These are phyloP conservation scores for Iphiclides podalirius DNA, from an alignment of 2,888 invertebrate species.

Conservation along the genomic window DNA sequence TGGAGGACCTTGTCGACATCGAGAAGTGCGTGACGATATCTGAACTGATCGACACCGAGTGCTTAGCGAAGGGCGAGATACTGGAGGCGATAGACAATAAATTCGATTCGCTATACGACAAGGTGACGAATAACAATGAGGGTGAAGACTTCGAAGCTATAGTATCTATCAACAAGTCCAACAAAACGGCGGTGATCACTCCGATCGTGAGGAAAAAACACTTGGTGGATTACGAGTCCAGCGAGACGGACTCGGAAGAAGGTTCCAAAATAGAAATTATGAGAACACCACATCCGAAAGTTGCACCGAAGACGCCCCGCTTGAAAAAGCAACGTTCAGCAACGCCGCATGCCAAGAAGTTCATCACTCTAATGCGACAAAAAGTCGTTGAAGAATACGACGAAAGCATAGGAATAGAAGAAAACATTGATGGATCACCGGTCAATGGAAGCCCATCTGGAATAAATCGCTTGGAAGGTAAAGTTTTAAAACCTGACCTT, in stretches of 20 bases:
- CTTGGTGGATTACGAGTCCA: conserved; percentile 67
- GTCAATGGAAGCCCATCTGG: conserved; percentile 27
- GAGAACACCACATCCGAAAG: conserved; percentile 48
- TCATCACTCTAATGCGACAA: conserved; percentile 50
- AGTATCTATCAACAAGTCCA: conserved; percentile 50
- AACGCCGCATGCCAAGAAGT: conserved; percentile 65
- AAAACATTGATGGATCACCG: conserved; percentile 37
- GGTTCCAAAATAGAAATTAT: conserved; percentile 31
- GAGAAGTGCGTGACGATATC: conserved; percentile 64
- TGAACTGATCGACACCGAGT: conserved; percentile 47
- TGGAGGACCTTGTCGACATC: conserved; percentile 60
- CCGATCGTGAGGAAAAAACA: conserved; percentile 57
- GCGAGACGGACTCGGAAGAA: conserved; percentile 52
- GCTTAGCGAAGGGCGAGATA: conserved; percentile 28
- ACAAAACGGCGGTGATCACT: conserved; percentile 66
- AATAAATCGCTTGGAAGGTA: conserved; percentile 17
- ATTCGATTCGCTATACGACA: conserved; percentile 62
- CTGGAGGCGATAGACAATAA: conserved; percentile 48
- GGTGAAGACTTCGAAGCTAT: conserved; percentile 54
- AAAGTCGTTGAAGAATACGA: conserved; percentile 53
- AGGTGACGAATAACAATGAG: conserved; percentile 40
- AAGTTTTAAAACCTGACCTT: too few species aligned
- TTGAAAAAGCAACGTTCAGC: conserved; percentile 48
- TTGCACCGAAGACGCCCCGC: conserved; percentile 53
- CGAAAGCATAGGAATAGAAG: conserved; percentile 39